These are phyloP conservation scores for Gephyroberyx darwinii DNA, from an alignment of 2,797 vertebrate genomes.

Conservation along the genomic window DNA sequence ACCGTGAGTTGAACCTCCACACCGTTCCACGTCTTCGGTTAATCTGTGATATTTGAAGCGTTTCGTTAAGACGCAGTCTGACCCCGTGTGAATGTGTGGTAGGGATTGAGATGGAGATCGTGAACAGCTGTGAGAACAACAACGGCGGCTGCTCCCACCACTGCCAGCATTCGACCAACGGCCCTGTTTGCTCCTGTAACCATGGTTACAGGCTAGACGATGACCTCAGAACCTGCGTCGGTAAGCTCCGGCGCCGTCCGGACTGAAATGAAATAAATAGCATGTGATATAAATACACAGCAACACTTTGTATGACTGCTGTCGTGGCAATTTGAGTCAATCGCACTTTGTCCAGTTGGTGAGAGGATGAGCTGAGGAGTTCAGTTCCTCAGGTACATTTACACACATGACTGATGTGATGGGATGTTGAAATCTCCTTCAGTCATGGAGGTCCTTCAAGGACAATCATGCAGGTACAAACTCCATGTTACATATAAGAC, in stretches of 20 bases:
- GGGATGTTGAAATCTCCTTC: too few species aligned
- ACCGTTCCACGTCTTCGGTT: too few species aligned
- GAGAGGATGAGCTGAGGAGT: too few species aligned
- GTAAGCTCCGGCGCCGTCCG: slow-evolving; percentile 71
- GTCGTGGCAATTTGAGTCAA: not conserved
- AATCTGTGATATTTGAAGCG: not conserved
- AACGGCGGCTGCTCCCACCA: slow-evolving; percentile 92
- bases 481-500: too few species aligned
- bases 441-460: too few species aligned
- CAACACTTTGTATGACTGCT: too few species aligned
- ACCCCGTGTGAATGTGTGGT: slow-evolving; percentile 27
- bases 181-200: slow-evolving; percentile 90
- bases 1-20: slow-evolving; percentile 84
- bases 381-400: too few species aligned
- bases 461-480: too few species aligned
- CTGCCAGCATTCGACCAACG: slow-evolving; percentile 88
- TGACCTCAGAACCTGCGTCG: slow-evolving; percentile 89
- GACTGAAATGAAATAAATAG: not conserved
- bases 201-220: slow-evolving; percentile 84
- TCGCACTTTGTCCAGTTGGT: too few species aligned
- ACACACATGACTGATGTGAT: too few species aligned
- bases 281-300: not conserved
- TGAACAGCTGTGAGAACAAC: slow-evolving; percentile 91
- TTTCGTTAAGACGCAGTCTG: not conserved
- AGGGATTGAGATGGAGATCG: slow-evolving; percentile 98